A percentile compares a stretch with the other conserved stretches of the same genome.
Evolutionary conservation across 2,888 invertebrate species (phyloP).

Genomic region (Lycocerus yunnanus): DNA sequence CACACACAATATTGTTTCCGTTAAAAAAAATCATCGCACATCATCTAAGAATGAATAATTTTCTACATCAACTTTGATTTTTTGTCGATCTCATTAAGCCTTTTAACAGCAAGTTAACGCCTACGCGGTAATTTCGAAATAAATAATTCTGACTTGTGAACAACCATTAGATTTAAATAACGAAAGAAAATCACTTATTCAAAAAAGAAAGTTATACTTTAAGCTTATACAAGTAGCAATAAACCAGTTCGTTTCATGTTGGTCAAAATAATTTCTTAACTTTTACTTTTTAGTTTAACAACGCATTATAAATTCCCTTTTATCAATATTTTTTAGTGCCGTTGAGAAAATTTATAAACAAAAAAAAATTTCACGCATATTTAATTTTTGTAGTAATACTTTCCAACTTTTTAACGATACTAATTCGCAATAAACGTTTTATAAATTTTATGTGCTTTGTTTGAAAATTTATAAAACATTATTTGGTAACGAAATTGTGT

Average conservation of each 20-base stretch:
- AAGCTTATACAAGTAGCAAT: not conserved
- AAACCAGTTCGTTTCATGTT: slow-evolving; percentile 2
- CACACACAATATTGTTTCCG: too few relatives aligned
- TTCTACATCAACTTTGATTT: not conserved
- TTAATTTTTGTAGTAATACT: not conserved
- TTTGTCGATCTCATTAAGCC: not conserved
- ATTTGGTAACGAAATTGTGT: not conserved
- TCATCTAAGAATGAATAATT: not conserved
- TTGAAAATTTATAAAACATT: not conserved
- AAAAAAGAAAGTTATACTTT: not conserved
- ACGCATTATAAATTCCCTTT: not conserved
- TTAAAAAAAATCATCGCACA: too few relatives aligned
- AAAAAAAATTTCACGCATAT: not conserved
- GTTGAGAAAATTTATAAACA: not conserved
- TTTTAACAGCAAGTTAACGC: not conserved
- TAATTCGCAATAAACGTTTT: slow-evolving; percentile 1
- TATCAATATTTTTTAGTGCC: not conserved
- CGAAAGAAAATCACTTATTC: not conserved
- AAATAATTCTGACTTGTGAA: not conserved
- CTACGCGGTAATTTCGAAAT: not conserved
- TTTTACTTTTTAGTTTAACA: not conserved
- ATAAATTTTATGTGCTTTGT: not conserved
- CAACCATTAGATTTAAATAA: not conserved
- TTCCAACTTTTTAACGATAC: not conserved
- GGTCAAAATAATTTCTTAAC: slow-evolving; percentile 2